A percentile compares a stretch with the other conserved stretches of the same genome.
These are phyloP conservation scores for Tortrix viridana DNA, from an alignment of 2,888 invertebrate genomes.

Conservation along the genomic window DNA sequence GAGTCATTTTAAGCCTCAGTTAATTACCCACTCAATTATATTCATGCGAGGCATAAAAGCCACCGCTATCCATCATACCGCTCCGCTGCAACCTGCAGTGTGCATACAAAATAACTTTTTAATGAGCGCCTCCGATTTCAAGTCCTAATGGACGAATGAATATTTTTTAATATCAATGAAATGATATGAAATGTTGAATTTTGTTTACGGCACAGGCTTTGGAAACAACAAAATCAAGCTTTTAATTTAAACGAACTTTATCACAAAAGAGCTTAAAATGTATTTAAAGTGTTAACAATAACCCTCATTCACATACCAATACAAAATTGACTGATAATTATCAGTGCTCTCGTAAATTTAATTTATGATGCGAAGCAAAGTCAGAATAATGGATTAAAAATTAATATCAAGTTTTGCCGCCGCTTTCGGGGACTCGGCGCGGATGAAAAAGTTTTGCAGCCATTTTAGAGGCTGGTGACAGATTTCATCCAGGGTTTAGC, in stretches of 20 bases:
- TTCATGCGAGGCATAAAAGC: conserved; percentile 48
- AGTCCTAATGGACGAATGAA: conserved; percentile 26
- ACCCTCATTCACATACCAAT: conserved; percentile 51
- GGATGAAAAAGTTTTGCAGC: conserved; percentile 54
- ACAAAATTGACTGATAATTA: conserved; percentile 61
- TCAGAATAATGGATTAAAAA: conserved; percentile 73
- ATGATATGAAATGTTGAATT: too few relatives aligned
- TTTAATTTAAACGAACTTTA: neutral
- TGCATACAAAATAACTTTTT: conserved; percentile 38
- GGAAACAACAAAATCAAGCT: neutral
- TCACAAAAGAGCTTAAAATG: conserved; percentile 4
- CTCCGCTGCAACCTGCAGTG: conserved; percentile 41
- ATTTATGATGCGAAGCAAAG: conserved; percentile 72
- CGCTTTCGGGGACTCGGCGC: conserved; percentile 54
- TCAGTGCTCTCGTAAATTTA: conserved; percentile 55
- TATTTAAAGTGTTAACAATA: conserved; percentile 46
- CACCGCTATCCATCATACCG: conserved; percentile 53
- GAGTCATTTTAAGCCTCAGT: conserved; percentile 37
- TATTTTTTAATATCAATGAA: neutral
- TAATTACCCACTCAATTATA: conserved; percentile 55
- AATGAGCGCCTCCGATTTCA: conserved; percentile 29
- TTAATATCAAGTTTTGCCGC: conserved; percentile 71
- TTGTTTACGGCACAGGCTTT: too few relatives aligned
- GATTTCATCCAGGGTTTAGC: conserved; percentile 14
- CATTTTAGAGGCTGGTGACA: conserved; percentile 13